Evolutionary conservation across 2,113 vertebrate species (phyloP).

Genomic region (Sinocyclocheilus maitianheensis): DNA sequence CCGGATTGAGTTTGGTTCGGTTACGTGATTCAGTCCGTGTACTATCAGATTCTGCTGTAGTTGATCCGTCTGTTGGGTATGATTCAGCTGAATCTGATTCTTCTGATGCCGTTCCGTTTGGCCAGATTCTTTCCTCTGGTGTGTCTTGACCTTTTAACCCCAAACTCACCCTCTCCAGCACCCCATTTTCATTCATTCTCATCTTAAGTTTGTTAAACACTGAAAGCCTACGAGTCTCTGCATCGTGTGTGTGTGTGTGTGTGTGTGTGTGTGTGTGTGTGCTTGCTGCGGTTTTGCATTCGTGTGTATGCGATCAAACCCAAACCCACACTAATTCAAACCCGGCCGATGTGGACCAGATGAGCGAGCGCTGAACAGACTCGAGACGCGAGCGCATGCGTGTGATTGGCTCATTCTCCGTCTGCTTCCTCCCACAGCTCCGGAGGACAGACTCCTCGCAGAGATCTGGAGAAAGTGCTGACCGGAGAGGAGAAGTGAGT

Average conservation of each 20-base stretch:
- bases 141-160: neutral
- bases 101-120: too few relatives aligned
- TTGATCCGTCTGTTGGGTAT: too few relatives aligned
- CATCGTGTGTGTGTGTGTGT: neutral
- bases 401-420: neutral
- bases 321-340: neutral
- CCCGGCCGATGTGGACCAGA: neutral
- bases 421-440: slow-evolving; percentile 75
- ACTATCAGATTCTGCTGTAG: too few relatives aligned
- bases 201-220: neutral
- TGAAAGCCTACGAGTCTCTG: neutral
- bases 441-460: slow-evolving; percentile 94
- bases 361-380: neutral
- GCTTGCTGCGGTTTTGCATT: neutral
- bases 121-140: neutral
- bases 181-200: neutral
- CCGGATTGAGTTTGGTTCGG: too few relatives aligned
- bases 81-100: too few relatives aligned
- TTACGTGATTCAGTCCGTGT: too few relatives aligned
- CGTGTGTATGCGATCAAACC: neutral
- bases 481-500: slow-evolving; percentile 97
- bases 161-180: neutral
- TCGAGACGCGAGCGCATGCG: neutral
- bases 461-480: slow-evolving; percentile 96
- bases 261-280: too few relatives aligned